These are phyloP conservation scores for Ciconia boyciana DNA, from an alignment of 2,113 vertebrate genomes.

Conservation along the genomic window DNA sequence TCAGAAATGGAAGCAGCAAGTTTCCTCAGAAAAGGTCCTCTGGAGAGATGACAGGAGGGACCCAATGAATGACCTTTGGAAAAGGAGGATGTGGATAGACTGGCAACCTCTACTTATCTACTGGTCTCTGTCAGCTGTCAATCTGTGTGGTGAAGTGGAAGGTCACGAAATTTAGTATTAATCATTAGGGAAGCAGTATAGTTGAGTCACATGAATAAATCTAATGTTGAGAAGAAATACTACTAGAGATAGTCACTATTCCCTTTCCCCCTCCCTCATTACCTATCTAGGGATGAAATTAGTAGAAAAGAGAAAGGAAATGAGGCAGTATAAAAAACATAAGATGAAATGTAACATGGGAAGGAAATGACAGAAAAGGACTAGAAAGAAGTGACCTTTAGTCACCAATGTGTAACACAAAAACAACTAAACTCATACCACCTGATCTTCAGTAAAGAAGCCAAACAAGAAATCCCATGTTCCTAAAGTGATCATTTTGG, in stretches of 20 bases:
- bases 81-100: background rate
- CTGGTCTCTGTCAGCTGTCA: background rate
- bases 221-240: background rate
- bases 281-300: background rate
- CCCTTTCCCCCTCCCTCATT: background rate
- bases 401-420: background rate
- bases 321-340: background rate
- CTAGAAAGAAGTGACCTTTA: background rate
- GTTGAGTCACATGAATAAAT: background rate
- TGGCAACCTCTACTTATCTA: background rate
- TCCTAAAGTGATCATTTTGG: background rate
- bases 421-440: background rate
- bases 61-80: background rate
- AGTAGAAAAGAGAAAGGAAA: background rate
- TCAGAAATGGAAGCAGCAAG: background rate
- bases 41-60: background rate
- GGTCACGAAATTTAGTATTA: background rate
- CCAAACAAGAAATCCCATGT: background rate
- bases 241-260: background rate
- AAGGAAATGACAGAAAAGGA: background rate
- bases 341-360: background rate
- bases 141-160: background rate
- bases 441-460: background rate
- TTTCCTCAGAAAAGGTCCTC: background rate
- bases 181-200: background rate